phyloP scores from a whole-genome alignment of 2,888 invertebrate genomes.

The Drosophila longiperda region DNA sequence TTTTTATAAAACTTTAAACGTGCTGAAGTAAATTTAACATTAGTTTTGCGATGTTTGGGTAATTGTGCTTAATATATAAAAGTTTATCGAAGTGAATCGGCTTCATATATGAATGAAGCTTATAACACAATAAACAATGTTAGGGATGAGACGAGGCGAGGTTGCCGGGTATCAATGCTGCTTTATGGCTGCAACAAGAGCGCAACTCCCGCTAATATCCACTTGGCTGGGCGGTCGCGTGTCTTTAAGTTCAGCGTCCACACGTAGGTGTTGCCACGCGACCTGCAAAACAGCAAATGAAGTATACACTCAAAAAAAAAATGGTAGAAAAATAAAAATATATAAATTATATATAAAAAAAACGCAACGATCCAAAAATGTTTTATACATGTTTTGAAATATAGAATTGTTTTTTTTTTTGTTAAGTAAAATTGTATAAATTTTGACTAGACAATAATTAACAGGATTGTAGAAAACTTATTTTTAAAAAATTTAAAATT shows the following conservation, averaged over 20 bases:
- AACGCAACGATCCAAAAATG: neutral
- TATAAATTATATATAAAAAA: neutral
- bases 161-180: conserved; percentile 1
- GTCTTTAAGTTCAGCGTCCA: conserved; percentile 98
- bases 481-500: neutral
- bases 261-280: conserved; percentile 95
- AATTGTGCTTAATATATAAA: conserved; percentile 31
- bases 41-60: conserved; percentile 14
- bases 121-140: conserved; percentile 3
- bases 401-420: neutral
- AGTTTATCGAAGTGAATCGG: conserved; percentile 4
- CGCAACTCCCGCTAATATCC: conserved; percentile 97
- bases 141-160: neutral
- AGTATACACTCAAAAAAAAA: neutral
- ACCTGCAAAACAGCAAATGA: conserved; percentile 83
- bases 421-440: neutral
- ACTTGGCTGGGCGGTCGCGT: conserved; percentile 94
- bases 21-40: conserved; percentile 31
- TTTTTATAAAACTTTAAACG: conserved; percentile 3
- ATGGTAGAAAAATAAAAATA: neutral
- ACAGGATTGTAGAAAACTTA: neutral
- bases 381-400: neutral
- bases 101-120: neutral
- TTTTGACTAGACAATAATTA: neutral
- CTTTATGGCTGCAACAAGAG: conserved; percentile 90